Base-by-base conservation (phyloP, 2,113 vertebrate species). In the Mionectes macconnelli region DNA sequence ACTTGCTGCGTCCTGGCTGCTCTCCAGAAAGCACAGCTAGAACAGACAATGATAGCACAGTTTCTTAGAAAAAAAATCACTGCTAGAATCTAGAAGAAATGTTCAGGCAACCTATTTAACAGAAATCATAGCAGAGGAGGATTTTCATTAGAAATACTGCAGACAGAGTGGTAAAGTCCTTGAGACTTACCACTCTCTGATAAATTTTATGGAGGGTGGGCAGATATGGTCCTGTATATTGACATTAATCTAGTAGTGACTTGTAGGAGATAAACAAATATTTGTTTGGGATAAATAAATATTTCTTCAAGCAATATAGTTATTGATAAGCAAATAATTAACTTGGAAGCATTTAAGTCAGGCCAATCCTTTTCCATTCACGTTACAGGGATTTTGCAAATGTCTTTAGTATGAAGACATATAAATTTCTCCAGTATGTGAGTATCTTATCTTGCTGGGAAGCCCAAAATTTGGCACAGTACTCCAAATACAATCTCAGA, bases 21-120 rank as follows among this genome's bases (percentile, higher is more conserved):
- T 69, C 33, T 90, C 75, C 94, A 95, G 82, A 85, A 85, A 91
- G 62, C 82, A 70, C 70, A 93, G 53, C 16, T 52, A 68, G 78
- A 93, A 73, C 39, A 90, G 67, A 90, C 80, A 94, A 74, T 69
- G 91, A 75, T 25, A 82, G 69, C 84, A 75, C 77, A 89, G 84
- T 78, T 94, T 14, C 81, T 91, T 68, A 69, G 70, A 31, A 27
- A 57, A 87, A 89, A 89, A 91, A 55, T 37, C 64, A n/a, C 63
- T 83, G 74, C 67, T 77, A 62, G 87, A 66, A 79, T n/a, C 66
- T 63, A 81, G 86, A 24, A 81, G 57, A 81, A 91, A 50, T 53
- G 57, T 64, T 85, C 42, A 70, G 86, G 59, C 78, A 88, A 23
- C 33, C 30, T 94, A 50, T 89, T 69, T 9, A 66, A 53, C 3